A percentile compares a stretch with the other conserved stretches of the same genome.
Evolutionary conservation across 1,140 invertebrate species (phyloP).

Genomic region (Ephestia elutella): DNA sequence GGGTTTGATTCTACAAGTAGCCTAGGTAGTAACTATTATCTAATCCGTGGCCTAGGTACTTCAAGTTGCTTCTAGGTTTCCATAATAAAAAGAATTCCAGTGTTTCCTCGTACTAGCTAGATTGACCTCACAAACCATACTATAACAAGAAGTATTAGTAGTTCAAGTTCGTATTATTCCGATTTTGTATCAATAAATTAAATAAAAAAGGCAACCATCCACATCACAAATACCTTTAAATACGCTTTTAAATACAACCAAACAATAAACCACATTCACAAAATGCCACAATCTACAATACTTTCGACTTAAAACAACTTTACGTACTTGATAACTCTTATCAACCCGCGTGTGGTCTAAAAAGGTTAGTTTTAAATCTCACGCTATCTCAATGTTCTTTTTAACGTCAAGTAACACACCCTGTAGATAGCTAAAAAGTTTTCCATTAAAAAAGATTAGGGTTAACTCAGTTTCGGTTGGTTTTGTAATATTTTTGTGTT

Average conservation of each 20-base stretch:
- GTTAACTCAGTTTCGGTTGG: neutral
- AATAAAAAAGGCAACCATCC: too few relatives aligned
- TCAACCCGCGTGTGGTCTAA: constrained; percentile 21
- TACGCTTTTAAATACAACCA: neutral
- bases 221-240: neutral
- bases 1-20: too few relatives aligned
- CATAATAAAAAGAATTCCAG: too few relatives aligned
- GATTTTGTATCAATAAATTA: too few relatives aligned
- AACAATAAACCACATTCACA: neutral
- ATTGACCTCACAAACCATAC: too few relatives aligned
- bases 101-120: too few relatives aligned
- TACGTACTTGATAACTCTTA: constrained; percentile 15
- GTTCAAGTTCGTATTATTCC: too few relatives aligned
- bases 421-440: constrained; percentile 1
- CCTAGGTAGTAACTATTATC: too few relatives aligned
- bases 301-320: constrained; percentile 6
- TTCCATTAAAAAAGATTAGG: neutral
- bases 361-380: constrained; percentile 16
- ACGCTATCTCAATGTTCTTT: neutral
- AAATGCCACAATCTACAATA: neutral
- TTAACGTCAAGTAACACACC: neutral
- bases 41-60: too few relatives aligned
- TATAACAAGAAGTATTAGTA: too few relatives aligned
- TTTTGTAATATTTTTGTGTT: too few relatives aligned
- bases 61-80: too few relatives aligned